Percentiles rank a stretch among this genome's conserved stretches.
Conservation (phyloP, 2,888 invertebrate species). For the Ferrisia virgata region DNA sequence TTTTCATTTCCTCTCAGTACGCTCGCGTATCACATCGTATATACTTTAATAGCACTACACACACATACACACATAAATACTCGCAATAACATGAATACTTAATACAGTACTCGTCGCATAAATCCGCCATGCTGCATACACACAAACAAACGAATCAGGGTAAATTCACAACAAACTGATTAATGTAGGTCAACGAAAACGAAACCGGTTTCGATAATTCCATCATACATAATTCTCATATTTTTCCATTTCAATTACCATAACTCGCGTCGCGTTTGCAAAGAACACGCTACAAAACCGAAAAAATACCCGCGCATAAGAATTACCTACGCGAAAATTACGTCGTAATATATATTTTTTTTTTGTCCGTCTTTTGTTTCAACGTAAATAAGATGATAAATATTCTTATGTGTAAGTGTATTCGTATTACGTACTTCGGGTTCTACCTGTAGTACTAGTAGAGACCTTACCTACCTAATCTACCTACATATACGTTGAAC, state of each 20-base stretch:
- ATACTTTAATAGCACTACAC: background rate
- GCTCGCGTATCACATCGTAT: background rate
- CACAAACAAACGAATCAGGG: too few species aligned
- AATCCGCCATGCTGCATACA: too few species aligned
- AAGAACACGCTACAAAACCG: background rate
- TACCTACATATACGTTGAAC: too few species aligned
- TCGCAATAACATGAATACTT: too few species aligned
- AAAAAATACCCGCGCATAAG: background rate
- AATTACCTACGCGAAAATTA: background rate
- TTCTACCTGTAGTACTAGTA: too few species aligned
- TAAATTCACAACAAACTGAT: slow-evolving; percentile 25
- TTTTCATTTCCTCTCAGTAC: background rate
- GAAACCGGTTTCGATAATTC: slow-evolving; percentile 31
- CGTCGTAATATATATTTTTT: background rate
- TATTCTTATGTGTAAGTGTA: background rate
- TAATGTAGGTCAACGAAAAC: slow-evolving; percentile 24
- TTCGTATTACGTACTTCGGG: too few species aligned
- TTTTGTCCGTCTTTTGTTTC: background rate
- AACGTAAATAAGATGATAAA: background rate
- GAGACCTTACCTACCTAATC: too few species aligned
- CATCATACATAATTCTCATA: slow-evolving; percentile 29
- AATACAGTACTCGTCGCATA: too few species aligned
- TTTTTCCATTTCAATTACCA: slow-evolving; percentile 26
- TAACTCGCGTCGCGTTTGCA: background rate
- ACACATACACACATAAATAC: background rate